Conservation (phyloP, 2,113 vertebrate species). For the Grantiella picta region DNA sequence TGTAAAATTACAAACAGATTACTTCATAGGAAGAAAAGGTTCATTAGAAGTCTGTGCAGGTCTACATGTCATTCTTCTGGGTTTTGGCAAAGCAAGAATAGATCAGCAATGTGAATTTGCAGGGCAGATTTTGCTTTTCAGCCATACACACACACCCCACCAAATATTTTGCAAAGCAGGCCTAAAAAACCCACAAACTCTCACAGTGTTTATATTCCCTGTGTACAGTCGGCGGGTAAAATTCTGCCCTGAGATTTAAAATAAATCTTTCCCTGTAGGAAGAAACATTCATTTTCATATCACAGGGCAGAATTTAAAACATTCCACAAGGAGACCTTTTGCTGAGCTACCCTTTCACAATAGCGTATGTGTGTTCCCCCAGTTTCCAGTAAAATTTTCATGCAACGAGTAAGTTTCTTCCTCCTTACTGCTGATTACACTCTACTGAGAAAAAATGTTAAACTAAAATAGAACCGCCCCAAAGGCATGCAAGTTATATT, state of each 20-base stretch:
- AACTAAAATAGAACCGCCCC: background rate
- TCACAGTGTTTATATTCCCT: background rate
- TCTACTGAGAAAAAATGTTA: background rate
- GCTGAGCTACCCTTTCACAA: background rate
- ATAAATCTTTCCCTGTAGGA: background rate
- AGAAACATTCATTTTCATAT: background rate
- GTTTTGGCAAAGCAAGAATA: background rate
- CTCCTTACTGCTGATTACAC: background rate
- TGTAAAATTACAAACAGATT: background rate
- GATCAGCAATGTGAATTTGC: background rate
- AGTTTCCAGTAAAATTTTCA: background rate
- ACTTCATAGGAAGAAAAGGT: slow-evolving; percentile 5
- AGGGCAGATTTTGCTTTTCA: background rate
- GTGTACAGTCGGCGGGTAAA: background rate
- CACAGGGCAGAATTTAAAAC: background rate
- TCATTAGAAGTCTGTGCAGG: background rate
- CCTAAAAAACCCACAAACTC: background rate
- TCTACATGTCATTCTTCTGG: background rate
- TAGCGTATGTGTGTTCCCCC: background rate
- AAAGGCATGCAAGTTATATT: slow-evolving; percentile 12
- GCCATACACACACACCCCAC: background rate
- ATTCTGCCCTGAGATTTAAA: background rate
- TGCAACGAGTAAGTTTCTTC: background rate
- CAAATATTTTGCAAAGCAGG: background rate
- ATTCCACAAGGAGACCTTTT: background rate